Percentiles rank a stretch among this genome's conserved stretches.
Evolutionary conservation across 2,113 vertebrate species (phyloP).

Genomic region (Accipiter virgatus): DNA sequence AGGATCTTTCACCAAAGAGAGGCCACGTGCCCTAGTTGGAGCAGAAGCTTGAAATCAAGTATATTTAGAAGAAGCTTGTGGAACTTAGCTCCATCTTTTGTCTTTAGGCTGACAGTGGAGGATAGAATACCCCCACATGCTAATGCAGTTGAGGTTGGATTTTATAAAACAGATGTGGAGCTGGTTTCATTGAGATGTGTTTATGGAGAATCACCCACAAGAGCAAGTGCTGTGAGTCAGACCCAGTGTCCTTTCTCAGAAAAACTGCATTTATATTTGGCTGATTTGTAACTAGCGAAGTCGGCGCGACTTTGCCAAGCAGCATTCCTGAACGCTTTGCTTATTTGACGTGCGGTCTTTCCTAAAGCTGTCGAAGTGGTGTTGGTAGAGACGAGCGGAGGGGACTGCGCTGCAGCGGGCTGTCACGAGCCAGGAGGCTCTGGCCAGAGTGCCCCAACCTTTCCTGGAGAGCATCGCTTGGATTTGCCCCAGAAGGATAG

Average conservation of each 20-base stretch:
- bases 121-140: background rate
- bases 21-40: background rate
- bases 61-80: background rate
- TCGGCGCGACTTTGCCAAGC: background rate
- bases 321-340: background rate
- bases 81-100: background rate
- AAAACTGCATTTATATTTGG: background rate
- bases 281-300: background rate
- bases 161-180: background rate
- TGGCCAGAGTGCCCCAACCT: fast-evolving
- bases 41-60: background rate
- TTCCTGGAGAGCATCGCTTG: background rate
- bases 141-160: background rate
- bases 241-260: background rate
- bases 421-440: background rate
- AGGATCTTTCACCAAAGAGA: background rate
- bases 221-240: background rate
- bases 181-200: background rate
- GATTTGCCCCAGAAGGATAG: background rate
- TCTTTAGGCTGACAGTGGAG: background rate
- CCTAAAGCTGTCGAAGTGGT: background rate
- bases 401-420: background rate
- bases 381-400: background rate
- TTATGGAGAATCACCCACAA: background rate
- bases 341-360: background rate